phyloP scores from a whole-genome alignment of 1,140 invertebrate genomes.

The Daktulosphaira vitifoliae region DNA sequence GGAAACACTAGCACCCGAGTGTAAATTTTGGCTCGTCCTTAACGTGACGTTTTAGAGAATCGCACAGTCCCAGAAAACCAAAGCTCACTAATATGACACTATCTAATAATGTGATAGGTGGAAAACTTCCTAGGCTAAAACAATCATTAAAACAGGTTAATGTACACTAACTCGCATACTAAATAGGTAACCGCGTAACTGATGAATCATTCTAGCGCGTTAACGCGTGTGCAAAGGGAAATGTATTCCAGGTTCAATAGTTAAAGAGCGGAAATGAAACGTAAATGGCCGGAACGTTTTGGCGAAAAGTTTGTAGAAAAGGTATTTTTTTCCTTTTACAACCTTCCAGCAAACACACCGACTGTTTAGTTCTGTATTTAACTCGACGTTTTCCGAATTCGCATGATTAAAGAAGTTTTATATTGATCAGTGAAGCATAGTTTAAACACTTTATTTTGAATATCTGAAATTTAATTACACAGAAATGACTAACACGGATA shows the following conservation, averaged over 20 bases:
- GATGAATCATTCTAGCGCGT: background rate
- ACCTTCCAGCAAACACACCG: background rate
- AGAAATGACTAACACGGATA: too few relatives aligned
- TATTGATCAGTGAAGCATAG: background rate
- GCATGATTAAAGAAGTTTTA: constrained; percentile 6
- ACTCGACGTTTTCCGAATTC: background rate
- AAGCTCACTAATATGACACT: background rate
- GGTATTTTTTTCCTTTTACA: background rate
- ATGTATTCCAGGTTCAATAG: too few relatives aligned
- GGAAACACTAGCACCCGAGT: too few relatives aligned
- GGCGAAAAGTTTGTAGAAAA: constrained; percentile 2
- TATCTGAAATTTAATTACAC: too few relatives aligned
- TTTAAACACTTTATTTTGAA: too few relatives aligned
- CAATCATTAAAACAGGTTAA: background rate
- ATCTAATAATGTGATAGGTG: background rate
- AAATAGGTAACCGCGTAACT: background rate
- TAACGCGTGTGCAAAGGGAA: too few relatives aligned
- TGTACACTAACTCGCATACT: background rate
- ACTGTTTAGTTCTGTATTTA: background rate
- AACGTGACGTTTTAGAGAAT: too few relatives aligned
- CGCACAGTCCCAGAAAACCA: too few relatives aligned
- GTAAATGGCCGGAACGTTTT: constrained; percentile 22
- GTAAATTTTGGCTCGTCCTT: too few relatives aligned
- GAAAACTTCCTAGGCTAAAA: background rate
- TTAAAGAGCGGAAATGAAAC: constrained; percentile 26